Conservation (phyloP, 2,113 vertebrate species). For the Conger conger region DNA sequence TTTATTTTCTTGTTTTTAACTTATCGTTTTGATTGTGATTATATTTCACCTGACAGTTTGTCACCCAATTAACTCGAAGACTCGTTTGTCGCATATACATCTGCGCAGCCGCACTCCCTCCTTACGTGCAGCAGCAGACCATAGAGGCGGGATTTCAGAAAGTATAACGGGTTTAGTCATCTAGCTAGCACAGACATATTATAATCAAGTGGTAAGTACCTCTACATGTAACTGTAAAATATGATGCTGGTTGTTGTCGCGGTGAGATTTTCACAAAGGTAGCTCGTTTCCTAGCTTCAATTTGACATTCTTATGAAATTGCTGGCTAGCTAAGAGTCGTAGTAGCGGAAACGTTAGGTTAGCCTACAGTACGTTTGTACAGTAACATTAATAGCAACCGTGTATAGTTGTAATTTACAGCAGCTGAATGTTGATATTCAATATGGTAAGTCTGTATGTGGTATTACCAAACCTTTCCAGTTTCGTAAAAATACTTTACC, state of each 20-base stretch:
- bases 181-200: not conserved
- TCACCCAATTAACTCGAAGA: not conserved
- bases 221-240: not conserved
- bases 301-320: not conserved
- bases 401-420: too few relatives aligned
- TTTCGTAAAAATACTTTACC: not conserved
- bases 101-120: slow-evolving; percentile 21
- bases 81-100: slow-evolving; percentile 15
- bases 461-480: not conserved
- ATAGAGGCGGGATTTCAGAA: slow-evolving; percentile 14
- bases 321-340: not conserved
- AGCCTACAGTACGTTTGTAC: not conserved
- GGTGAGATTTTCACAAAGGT: not conserved
- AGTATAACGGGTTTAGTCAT: not conserved
- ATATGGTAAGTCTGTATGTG: not conserved
- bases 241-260: not conserved
- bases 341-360: too few relatives aligned
- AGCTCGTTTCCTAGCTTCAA: not conserved
- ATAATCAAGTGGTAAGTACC: slow-evolving; percentile 13
- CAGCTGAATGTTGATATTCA: too few relatives aligned
- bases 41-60: not conserved
- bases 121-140: not conserved
- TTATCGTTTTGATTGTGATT: too few relatives aligned
- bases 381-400: too few relatives aligned
- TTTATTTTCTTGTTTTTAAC: too few relatives aligned